These are phyloP conservation scores for Hippocampus kuda DNA, from an alignment of 2,797 vertebrate species.

Conservation along the genomic window DNA sequence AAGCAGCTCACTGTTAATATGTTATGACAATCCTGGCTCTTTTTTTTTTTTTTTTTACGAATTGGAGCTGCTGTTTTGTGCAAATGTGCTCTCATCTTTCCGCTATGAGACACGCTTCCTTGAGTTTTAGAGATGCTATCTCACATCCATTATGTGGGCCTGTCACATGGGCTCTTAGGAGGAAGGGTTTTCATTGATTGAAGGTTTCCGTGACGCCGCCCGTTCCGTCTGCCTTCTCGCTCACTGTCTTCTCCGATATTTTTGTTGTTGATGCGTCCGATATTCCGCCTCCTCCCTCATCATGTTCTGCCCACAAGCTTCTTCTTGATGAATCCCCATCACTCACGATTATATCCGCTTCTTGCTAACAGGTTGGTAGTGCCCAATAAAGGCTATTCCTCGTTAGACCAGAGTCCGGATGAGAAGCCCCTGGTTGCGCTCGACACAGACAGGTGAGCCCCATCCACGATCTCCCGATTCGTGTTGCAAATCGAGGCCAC, in stretches of 20 bases:
- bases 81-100: not conserved
- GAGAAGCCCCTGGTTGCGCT: conserved; percentile 94
- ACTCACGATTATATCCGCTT: conserved; percentile 3
- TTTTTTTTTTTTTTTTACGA: not conserved
- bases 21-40: not conserved
- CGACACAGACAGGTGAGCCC: conserved; percentile 87
- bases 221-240: not conserved
- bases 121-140: not conserved
- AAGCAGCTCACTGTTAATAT: not conserved
- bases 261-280: conserved; percentile 19
- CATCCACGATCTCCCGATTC: not conserved
- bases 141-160: conserved; percentile 1
- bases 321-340: not conserved
- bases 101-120: not conserved
- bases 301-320: conserved; percentile 7
- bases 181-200: conserved; percentile 1
- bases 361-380: conserved; percentile 77
- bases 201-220: not conserved
- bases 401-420: conserved; percentile 94
- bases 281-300: conserved; percentile 6
- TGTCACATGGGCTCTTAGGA: not conserved
- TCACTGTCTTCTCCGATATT: not conserved
- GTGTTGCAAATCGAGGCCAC: not conserved
- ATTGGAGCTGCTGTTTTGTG: not conserved
- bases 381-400: conserved; percentile 96